These are phyloP conservation scores for Umimayanthus kanabou DNA, from an alignment of 92 coral and sea anemone genomes.

Conservation along the genomic window DNA sequence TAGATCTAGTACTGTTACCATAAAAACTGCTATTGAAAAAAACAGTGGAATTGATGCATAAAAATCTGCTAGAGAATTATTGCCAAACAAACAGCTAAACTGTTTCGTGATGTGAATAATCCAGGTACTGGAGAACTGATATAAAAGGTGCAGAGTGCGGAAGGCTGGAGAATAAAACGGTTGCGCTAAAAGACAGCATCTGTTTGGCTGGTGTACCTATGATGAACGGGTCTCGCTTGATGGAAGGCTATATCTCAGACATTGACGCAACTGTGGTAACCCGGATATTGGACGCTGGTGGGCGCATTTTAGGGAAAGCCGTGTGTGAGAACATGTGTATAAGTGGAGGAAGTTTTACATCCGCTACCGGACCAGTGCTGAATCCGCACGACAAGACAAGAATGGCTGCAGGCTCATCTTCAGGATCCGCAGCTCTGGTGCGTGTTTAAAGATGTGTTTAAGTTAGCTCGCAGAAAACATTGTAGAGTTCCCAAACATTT, in stretches of 20 bases:
- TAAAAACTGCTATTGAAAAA: no score
- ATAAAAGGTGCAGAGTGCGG: constrained; percentile 69
- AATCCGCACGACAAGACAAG: constrained; percentile 47
- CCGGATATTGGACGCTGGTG: constrained; percentile 86
- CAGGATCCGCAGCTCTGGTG: constrained; percentile 64
- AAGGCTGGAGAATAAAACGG: constrained; percentile 73
- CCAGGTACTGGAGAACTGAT: no score
- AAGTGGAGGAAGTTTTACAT: constrained; percentile 67
- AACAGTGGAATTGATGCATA: no score
- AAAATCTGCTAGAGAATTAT: no score
- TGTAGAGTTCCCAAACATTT: no score
- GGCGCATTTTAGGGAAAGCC: constrained; percentile 75
- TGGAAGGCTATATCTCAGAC: constrained; percentile 90
- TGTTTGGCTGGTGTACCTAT: constrained; percentile 87
- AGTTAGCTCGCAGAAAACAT: not conserved
- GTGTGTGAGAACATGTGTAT: constrained; percentile 71
- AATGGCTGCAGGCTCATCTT: constrained; percentile 57
- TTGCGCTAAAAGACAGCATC: constrained; percentile 82
- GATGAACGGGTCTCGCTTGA: constrained; percentile 80
- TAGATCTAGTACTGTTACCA: no score
- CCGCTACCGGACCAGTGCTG: constrained; percentile 52
- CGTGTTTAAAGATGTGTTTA: not conserved
- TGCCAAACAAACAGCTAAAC: no score
- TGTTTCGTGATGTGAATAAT: no score
- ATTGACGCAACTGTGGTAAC: constrained; percentile 83